Percentiles rank a stretch among this genome's conserved stretches.
Evolutionary conservation across 2,797 vertebrate genomes (phyloP).

Genomic region (Chelon auratus): DNA sequence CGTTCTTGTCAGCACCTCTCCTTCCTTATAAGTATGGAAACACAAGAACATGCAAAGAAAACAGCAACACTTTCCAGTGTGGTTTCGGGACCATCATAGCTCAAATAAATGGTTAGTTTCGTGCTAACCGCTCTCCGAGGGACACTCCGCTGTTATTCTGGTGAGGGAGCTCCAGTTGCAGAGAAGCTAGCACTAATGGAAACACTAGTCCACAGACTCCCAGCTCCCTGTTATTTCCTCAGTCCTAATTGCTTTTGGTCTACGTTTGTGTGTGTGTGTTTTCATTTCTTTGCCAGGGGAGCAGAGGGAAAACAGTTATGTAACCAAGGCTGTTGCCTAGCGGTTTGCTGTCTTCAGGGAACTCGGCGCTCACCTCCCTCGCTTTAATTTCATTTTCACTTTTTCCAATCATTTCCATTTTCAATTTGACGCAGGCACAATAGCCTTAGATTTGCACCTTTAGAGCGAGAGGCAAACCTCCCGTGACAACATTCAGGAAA

Average conservation of each 20-base stretch:
- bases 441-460: constrained; percentile 39
- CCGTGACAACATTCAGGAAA: constrained; percentile 33
- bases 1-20: constrained; percentile 3
- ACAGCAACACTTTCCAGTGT: constrained; percentile 50
- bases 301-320: constrained; percentile 76
- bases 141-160: constrained; percentile 73
- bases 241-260: constrained; percentile 71
- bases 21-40: constrained; percentile 15
- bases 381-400: constrained; percentile 63
- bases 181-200: constrained; percentile 67
- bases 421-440: constrained; percentile 53
- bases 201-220: constrained; percentile 62
- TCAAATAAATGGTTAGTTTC: constrained; percentile 61
- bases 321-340: constrained; percentile 69
- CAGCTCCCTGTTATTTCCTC: constrained; percentile 72
- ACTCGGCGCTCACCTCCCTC: constrained; percentile 33
- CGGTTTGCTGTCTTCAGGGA: constrained; percentile 56
- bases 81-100: constrained; percentile 48
- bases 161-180: constrained; percentile 53
- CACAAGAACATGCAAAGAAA: constrained; percentile 29
- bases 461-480: constrained; percentile 25
- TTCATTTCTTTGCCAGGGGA: constrained; percentile 49
- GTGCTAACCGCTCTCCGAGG: constrained; percentile 62
- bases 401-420: constrained; percentile 73
- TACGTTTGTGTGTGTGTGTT: constrained; percentile 43